A percentile compares a stretch with the other conserved stretches of the same genome.
phyloP scores from a whole-genome alignment of 2,113 vertebrate species.

The Chionis minor region DNA sequence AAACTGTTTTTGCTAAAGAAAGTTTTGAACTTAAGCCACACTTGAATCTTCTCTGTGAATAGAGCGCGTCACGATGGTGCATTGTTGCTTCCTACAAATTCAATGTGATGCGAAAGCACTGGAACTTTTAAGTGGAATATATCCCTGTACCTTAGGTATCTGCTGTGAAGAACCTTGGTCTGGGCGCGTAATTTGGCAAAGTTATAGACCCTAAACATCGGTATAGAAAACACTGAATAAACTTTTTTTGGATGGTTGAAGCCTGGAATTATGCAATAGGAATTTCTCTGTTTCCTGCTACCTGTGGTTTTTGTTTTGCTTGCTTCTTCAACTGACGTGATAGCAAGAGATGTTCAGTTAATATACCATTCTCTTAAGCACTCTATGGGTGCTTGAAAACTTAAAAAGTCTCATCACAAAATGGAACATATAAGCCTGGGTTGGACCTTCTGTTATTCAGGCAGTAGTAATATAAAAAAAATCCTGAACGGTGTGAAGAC shows the following conservation, averaged over 20 bases:
- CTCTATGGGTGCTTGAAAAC: neutral
- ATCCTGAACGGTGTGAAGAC: neutral
- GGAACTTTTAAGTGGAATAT: neutral
- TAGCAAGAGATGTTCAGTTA: neutral
- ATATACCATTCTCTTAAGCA: fast-evolving
- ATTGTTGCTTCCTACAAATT: neutral
- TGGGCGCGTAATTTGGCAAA: fast-evolving
- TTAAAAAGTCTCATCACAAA: neutral
- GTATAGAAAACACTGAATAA: neutral
- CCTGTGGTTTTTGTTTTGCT: neutral
- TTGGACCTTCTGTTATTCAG: neutral
- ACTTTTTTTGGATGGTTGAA: neutral
- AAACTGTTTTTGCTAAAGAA: neutral
- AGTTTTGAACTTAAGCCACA: neutral
- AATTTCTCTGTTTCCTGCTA: neutral
- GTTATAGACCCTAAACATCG: neutral
- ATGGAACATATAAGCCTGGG: neutral
- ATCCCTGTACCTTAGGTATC: neutral
- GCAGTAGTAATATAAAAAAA: neutral
- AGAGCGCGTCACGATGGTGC: neutral
- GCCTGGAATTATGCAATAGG: neutral
- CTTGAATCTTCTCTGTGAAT: neutral
- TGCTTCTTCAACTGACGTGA: neutral
- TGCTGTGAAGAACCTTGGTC: neutral
- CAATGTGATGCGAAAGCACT: neutral